These are phyloP conservation scores for Hydrozoanthus tunicans DNA, from an alignment of 64 coral and sea anemone genomes.

Conservation along the genomic window DNA sequence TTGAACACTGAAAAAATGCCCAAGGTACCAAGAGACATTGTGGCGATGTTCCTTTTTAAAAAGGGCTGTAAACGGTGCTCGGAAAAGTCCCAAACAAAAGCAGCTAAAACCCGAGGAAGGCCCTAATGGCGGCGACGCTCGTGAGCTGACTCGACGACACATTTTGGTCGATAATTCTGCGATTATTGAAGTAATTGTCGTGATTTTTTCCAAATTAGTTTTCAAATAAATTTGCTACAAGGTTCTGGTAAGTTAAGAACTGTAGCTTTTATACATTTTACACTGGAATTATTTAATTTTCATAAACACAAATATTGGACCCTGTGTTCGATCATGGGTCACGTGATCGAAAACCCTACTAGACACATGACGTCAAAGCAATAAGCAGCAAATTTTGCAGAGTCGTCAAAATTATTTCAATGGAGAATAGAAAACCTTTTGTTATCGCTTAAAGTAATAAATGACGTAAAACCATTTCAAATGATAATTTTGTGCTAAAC, in stretches of 20 bases:
- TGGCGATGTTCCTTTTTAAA: slow-evolving; percentile 13
- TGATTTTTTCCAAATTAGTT: background rate
- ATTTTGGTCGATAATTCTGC: background rate
- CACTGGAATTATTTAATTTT: background rate
- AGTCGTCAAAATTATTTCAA: background rate
- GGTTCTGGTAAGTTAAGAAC: background rate
- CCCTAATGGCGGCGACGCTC: background rate
- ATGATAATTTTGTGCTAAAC: too few species aligned
- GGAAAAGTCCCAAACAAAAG: slow-evolving; percentile 16
- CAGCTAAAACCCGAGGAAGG: background rate
- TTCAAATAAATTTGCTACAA: slow-evolving; percentile 12
- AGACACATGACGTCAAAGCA: too few species aligned
- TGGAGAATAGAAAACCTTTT: too few species aligned
- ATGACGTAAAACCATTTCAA: too few species aligned
- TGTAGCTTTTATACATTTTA: background rate
- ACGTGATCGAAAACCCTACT: slow-evolving; percentile 5
- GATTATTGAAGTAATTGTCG: background rate
- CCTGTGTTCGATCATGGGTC: background rate
- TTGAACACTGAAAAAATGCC: background rate
- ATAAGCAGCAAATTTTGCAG: too few species aligned
- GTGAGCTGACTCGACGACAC: background rate
- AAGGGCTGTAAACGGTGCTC: background rate
- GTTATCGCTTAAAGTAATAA: too few species aligned
- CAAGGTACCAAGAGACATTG: background rate
- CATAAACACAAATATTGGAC: background rate